Evolutionary conservation across 2,888 invertebrate genomes (phyloP), one percentile per base, ranked within the genome.

Genomic region (Penaeus monodon): DNA sequence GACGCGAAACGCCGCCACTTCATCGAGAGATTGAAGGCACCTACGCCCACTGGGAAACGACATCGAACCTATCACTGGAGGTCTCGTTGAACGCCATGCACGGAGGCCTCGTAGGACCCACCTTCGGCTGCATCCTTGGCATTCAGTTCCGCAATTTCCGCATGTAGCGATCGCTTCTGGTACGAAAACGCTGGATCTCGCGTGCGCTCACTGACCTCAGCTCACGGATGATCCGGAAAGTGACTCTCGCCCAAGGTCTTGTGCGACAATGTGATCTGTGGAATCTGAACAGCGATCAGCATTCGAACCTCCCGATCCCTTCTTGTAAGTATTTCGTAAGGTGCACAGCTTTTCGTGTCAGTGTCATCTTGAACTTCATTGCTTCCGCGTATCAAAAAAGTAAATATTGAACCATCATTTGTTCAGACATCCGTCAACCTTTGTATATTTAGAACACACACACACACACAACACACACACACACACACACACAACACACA

Each of bases 141-240:
- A 92, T 92, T 89, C 94, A 94, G 91, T 94, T 94, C 91, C 90
- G 92, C 29, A 91, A 92, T 73, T 91, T 94, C 27, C 91, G 93
- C 73, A 92, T 92, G 88, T 94, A n/a, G 94, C 87, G 94, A 94
- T 91, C 90, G 94, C 74, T 94, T 94, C 91, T 95, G 94, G 93
- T 92, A 92, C 89, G 93, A 93, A 90, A 93, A 92, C 86, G 91
- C 92, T 29, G 92, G 93, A 89, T 93, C 93, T 12, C 91, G 93
- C 68, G 91, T 93, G 22, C 91, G 93, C 76, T 93, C 90, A 93
- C 93, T 0, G 86, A 92, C 95, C 94, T 70, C 98, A 98, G 94
- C 93, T 98, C 27, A 92, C 93, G 0, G 96, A 97, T n/a, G 92
- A 95, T 99, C 84, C 94, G 96, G n/a, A 93, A 93, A 91, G 91